Conservation (phyloP, 2,113 vertebrate genomes). For the Mesocricetus auratus region DNA sequence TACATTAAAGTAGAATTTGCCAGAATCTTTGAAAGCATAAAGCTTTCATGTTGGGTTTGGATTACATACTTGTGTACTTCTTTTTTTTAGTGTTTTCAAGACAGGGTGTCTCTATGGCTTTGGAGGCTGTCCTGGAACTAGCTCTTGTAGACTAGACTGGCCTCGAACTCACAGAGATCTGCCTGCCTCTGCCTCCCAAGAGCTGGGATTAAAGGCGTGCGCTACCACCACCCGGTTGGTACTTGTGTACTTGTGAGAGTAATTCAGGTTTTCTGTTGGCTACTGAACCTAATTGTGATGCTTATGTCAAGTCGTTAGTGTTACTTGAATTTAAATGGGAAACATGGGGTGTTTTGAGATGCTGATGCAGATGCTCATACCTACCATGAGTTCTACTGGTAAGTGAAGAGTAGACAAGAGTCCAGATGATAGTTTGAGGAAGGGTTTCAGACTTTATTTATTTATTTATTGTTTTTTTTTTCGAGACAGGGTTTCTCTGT, state of each 20-base stretch:
- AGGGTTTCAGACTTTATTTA: constrained; percentile 29
- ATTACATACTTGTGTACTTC: background rate
- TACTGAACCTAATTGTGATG: constrained; percentile 9
- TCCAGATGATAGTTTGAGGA: constrained; percentile 32
- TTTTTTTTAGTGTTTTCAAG: no score
- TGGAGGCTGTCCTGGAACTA: no score
- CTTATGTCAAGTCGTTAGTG: background rate
- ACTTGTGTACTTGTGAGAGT: constrained; percentile 29
- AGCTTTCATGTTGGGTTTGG: background rate
- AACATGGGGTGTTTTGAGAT: background rate
- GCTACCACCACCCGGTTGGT: no score
- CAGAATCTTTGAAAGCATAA: background rate
- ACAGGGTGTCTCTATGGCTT: no score
- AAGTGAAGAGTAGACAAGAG: background rate
- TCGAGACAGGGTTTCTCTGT: no score
- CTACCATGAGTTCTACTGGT: background rate
- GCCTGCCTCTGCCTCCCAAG: no score
- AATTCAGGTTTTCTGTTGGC: constrained; percentile 3
- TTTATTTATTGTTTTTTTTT: no score
- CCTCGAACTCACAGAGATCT: no score
- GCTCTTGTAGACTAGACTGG: no score
- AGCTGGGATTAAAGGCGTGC: no score
- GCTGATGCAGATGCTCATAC: background rate
- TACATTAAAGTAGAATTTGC: constrained; percentile 7
- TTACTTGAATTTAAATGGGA: background rate